Conservation (phyloP, 2,113 vertebrate species). For the Isurus oxyrinchus region DNA sequence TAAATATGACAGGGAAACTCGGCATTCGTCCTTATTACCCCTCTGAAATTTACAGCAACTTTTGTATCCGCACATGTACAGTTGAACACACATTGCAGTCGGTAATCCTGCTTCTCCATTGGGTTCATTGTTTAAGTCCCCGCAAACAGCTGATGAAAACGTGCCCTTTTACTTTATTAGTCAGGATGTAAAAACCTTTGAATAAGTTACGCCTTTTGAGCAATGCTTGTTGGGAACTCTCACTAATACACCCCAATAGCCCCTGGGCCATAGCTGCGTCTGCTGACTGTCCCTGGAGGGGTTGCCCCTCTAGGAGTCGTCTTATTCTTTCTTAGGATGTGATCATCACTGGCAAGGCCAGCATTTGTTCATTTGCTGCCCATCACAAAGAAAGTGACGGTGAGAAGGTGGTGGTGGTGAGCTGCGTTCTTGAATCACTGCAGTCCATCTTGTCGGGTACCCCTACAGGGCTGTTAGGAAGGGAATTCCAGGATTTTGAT, state of each 20-base stretch:
- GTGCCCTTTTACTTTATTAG: not conserved
- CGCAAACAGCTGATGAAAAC: not conserved
- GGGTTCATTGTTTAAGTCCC: not conserved
- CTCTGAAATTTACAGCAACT: not conserved
- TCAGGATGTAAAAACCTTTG: not conserved
- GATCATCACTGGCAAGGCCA: not conserved
- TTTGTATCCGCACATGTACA: not conserved
- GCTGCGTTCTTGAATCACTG: too few species aligned
- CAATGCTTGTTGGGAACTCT: not conserved
- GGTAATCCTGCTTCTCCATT: not conserved
- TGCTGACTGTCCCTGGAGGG: not conserved
- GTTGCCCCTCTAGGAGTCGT: not conserved
- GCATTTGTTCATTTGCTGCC: not conserved
- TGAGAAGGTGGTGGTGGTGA: too few species aligned
- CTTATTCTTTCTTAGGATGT: not conserved
- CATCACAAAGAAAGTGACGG: too few species aligned
- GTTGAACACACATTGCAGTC: too few species aligned
- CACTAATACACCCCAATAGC: too few species aligned
- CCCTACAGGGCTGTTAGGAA: not conserved
- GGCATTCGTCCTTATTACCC: not conserved
- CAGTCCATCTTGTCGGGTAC: too few species aligned
- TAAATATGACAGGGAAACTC: too few species aligned
- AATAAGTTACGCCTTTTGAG: not conserved
- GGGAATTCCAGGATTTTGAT: not conserved
- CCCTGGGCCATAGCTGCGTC: not conserved